Evolutionary conservation across 2,888 invertebrate genomes (phyloP).

Genomic region (Oasisia sp.): DNA sequence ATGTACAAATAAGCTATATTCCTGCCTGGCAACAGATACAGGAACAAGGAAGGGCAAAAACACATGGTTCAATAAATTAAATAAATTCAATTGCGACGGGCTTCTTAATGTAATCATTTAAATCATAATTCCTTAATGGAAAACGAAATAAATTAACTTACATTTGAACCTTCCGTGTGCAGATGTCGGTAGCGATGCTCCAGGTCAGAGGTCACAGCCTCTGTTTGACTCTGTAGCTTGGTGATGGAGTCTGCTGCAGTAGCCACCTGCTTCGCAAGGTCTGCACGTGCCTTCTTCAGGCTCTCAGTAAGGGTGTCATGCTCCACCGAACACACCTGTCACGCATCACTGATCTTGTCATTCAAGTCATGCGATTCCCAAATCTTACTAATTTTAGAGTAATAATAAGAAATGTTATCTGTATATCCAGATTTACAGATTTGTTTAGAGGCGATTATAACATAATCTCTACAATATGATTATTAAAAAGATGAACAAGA

Average conservation of each 20-base stretch:
- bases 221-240: not conserved
- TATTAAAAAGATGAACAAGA: too few species aligned
- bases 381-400: not conserved
- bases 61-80: too few species aligned
- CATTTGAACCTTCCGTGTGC: not conserved
- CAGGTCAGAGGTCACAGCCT: not conserved
- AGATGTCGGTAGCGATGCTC: not conserved
- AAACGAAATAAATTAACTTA: not conserved
- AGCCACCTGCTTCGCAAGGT: not conserved
- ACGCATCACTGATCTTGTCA: not conserved
- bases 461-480: too few species aligned
- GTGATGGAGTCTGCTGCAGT: not conserved
- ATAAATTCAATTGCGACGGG: not conserved
- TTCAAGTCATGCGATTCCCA: not conserved
- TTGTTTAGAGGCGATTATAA: too few species aligned
- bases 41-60: too few species aligned
- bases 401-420: too few species aligned
- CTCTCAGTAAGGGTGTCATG: not conserved
- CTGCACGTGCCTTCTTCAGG: not conserved
- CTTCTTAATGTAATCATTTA: not conserved
- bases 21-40: too few species aligned
- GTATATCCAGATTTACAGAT: too few species aligned
- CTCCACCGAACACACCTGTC: conserved; percentile 9
- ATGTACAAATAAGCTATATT: too few species aligned
- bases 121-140: not conserved